A percentile compares a stretch with the other conserved stretches of the same genome.
phyloP scores from a whole-genome alignment of 2,888 invertebrate genomes.

The Agriotes lineatus region DNA sequence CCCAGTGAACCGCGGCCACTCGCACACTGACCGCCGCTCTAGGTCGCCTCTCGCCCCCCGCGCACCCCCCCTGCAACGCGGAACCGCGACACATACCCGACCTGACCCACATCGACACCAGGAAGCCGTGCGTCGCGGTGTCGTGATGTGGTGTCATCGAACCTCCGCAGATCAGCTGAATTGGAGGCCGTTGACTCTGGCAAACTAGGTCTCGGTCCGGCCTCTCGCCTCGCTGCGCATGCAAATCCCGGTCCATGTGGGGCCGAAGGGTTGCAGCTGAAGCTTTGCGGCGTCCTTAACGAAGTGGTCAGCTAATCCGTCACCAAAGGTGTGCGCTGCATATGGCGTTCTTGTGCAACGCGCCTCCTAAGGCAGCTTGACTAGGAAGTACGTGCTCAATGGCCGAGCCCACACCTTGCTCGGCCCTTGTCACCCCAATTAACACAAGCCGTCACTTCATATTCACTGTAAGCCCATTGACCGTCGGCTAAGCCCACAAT shows the following conservation, averaged over 20 bases:
- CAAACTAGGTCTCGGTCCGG: slow-evolving; percentile 61
- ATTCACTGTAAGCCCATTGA: slow-evolving; percentile 58
- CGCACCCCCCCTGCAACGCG: slow-evolving; percentile 49
- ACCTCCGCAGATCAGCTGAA: slow-evolving; percentile 59
- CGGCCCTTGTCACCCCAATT: slow-evolving; percentile 63
- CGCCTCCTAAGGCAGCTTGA: slow-evolving; percentile 48
- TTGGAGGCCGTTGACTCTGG: slow-evolving; percentile 59
- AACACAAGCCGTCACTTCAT: slow-evolving; percentile 61
- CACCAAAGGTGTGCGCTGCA: slow-evolving; percentile 49
- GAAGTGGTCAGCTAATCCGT: slow-evolving; percentile 52
- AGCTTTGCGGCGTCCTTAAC: slow-evolving; percentile 45
- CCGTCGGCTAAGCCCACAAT: slow-evolving; percentile 51
- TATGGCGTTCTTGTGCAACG: slow-evolving; percentile 49
- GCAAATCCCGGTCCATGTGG: slow-evolving; percentile 48
- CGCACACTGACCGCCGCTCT: slow-evolving; percentile 59
- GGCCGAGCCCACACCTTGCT: slow-evolving; percentile 49
- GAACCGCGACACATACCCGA: slow-evolving; percentile 58
- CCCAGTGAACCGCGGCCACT: slow-evolving; percentile 67
- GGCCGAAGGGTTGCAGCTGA: slow-evolving; percentile 50
- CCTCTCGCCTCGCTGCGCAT: slow-evolving; percentile 48
- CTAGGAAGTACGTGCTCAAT: slow-evolving; percentile 50
- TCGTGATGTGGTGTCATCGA: slow-evolving; percentile 59
- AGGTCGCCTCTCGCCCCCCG: slow-evolving; percentile 52
- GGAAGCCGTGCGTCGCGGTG: slow-evolving; percentile 61
- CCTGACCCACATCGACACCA: slow-evolving; percentile 63